These are phyloP conservation scores for Seladonia tumulorum DNA, from an alignment of 2,888 invertebrate genomes.

Conservation along the genomic window DNA sequence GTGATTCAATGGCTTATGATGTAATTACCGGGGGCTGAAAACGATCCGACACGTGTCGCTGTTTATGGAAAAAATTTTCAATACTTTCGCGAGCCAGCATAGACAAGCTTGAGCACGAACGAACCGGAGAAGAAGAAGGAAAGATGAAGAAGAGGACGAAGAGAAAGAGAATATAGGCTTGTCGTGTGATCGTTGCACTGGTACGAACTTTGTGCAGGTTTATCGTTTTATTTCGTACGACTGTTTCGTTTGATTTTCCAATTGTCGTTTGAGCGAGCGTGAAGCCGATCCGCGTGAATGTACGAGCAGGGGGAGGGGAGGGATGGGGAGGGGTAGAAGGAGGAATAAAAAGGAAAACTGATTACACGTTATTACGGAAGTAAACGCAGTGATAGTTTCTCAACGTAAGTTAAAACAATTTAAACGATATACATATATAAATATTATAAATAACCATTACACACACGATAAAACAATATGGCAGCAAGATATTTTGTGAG, in stretches of 20 bases:
- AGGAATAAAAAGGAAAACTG: constrained; percentile 33
- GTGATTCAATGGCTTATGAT: no score
- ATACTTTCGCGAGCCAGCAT: neutral
- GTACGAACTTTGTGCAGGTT: constrained; percentile 41
- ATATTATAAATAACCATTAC: constrained; percentile 63
- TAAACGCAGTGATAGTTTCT: constrained; percentile 82
- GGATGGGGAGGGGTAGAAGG: constrained; percentile 61
- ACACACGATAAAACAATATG: constrained; percentile 68
- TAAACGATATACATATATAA: constrained; percentile 64
- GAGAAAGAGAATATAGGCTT: neutral
- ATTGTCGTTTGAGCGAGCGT: constrained; percentile 28
- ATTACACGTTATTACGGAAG: constrained; percentile 78
- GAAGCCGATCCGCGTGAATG: constrained; percentile 55
- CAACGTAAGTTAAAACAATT: constrained; percentile 68
- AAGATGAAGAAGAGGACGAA: neutral
- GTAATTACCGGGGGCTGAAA: no score
- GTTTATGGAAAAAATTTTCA: neutral
- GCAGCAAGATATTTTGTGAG: constrained; percentile 74
- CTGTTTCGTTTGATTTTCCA: neutral
- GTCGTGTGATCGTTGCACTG: constrained; percentile 8
- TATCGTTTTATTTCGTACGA: constrained; percentile 26
- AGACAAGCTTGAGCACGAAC: neutral
- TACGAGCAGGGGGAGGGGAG: constrained; percentile 48
- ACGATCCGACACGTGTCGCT: no score
- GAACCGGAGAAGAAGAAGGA: neutral